Conservation (phyloP, 2,888 invertebrate genomes). For the Dryococelus australis region DNA sequence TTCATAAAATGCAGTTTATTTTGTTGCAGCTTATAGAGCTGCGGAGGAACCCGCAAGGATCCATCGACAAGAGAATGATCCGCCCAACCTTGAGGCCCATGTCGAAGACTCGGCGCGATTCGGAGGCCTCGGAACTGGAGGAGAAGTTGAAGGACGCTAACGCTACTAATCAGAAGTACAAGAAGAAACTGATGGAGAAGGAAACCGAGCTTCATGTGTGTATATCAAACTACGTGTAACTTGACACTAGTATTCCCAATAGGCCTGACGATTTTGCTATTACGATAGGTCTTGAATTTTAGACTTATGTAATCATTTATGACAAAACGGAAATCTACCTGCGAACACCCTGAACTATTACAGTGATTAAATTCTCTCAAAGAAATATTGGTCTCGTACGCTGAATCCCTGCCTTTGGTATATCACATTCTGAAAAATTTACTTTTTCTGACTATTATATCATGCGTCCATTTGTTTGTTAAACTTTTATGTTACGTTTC, state of each 20-base stretch:
- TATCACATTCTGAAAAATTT: too few species aligned
- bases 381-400: too few species aligned
- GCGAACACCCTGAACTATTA: too few species aligned
- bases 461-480: too few species aligned
- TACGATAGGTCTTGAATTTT: not conserved
- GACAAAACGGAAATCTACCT: too few species aligned
- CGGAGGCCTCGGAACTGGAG: slow-evolving; percentile 83
- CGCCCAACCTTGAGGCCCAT: slow-evolving; percentile 86
- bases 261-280: not conserved
- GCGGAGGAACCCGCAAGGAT: slow-evolving; percentile 83
- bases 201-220: slow-evolving; percentile 80
- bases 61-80: slow-evolving; percentile 82
- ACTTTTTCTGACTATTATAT: too few species aligned
- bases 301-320: not conserved
- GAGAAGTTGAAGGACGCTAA: slow-evolving; percentile 83
- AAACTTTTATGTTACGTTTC: too few species aligned
- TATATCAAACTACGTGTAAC: not conserved
- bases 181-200: slow-evolving; percentile 83
- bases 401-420: too few species aligned
- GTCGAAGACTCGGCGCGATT: slow-evolving; percentile 81
- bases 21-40: slow-evolving; percentile 82
- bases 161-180: slow-evolving; percentile 81
- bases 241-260: not conserved
- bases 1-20: too few species aligned
- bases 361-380: too few species aligned